Conservation (phyloP, 2,113 vertebrate genomes). For the Hiodon alosoides region DNA sequence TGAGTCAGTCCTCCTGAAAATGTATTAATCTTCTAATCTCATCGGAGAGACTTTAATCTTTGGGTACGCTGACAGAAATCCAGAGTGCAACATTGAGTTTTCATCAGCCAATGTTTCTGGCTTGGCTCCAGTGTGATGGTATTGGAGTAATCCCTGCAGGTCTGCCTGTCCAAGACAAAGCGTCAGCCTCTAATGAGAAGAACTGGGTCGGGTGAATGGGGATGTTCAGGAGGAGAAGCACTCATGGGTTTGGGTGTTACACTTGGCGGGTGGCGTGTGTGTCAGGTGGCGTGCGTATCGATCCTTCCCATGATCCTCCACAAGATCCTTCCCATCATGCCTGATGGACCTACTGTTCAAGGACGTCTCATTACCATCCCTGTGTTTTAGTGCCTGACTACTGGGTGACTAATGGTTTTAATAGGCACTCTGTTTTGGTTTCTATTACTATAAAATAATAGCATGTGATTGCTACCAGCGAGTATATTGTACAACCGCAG, state of each 20-base stretch:
- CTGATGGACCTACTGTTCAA: no score
- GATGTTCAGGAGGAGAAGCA: no score
- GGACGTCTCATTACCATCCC: background rate
- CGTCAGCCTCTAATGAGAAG: no score
- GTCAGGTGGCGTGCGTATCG: no score
- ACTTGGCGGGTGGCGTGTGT: no score
- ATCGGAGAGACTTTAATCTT: background rate
- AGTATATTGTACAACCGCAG: conserved; percentile 16
- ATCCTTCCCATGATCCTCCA: background rate
- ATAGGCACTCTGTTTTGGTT: conserved; percentile 1
- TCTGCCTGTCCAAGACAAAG: no score
- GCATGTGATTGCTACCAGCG: background rate
- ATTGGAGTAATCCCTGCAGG: conserved; percentile 4
- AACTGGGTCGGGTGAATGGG: no score
- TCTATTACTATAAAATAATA: conserved; percentile 6
- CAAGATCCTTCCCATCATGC: background rate
- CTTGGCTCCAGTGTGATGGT: background rate
- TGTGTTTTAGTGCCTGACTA: background rate
- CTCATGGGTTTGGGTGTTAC: no score
- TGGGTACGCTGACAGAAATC: background rate
- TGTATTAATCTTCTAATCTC: conserved; percentile 25
- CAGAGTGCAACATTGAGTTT: background rate
- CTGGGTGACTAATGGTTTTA: conserved; percentile 17
- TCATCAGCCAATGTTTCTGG: background rate
- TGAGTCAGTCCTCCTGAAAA: conserved; percentile 34